Evolutionary conservation across 1,140 invertebrate species (phyloP).

Genomic region (Augochlora pura): DNA sequence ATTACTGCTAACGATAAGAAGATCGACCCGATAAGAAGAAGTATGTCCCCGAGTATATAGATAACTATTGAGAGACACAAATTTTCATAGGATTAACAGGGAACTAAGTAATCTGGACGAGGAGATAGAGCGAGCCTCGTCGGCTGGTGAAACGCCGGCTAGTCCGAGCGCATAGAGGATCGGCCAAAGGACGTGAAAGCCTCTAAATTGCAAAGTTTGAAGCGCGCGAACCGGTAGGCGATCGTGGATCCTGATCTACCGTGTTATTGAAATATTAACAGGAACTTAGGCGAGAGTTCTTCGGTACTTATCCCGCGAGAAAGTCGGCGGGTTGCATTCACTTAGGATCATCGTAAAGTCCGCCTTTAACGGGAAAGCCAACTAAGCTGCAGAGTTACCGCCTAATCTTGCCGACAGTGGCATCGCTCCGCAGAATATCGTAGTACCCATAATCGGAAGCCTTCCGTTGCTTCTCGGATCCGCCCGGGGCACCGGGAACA

Average conservation of each 20-base stretch:
- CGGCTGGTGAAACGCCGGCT: too few relatives aligned
- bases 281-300: neutral
- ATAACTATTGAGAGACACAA: too few relatives aligned
- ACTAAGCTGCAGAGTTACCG: conserved; percentile 52
- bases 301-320: conserved; percentile 12
- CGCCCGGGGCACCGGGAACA: neutral
- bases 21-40: too few relatives aligned
- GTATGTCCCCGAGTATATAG: too few relatives aligned
- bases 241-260: neutral
- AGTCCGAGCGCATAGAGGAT: too few relatives aligned
- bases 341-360: conserved; percentile 50
- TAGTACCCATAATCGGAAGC: conserved; percentile 29
- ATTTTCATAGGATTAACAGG: too few relatives aligned
- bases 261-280: conserved; percentile 26
- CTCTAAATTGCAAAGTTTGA: neutral
- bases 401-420: conserved; percentile 36
- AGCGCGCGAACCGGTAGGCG: too few relatives aligned
- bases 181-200: too few relatives aligned
- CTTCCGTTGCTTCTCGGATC: neutral
- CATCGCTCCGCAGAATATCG: conserved; percentile 28
- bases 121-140: too few relatives aligned
- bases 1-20: too few relatives aligned
- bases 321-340: conserved; percentile 40
- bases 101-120: too few relatives aligned
- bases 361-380: conserved; percentile 42